Base-by-base conservation (phyloP, 2,888 invertebrate genomes). In the Biston betularia region DNA sequence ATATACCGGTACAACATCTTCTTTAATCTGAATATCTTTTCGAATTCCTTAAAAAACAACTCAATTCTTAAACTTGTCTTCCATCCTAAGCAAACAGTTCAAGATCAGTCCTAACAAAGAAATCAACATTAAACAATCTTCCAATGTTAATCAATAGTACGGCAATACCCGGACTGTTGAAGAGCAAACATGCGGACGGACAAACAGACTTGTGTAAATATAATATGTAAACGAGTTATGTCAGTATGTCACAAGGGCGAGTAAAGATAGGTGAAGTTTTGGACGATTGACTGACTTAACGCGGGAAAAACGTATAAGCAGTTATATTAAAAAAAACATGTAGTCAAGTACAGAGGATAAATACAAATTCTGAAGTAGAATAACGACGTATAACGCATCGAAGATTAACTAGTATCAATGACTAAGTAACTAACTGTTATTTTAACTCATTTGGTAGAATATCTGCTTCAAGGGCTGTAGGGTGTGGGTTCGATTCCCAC, bases 231-330 rank as follows among this genome's bases (percentile, higher is more conserved):
- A 70, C 62, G 48, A 33, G 46, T 53, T 56, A 62, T 58, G 70
- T 67, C 67, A 70, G 66, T 67, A 58, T 70, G 72, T 69, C 70
- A 72, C 70, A 59, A 68, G 65, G 70, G 33, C 63, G 63, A 53
- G 46, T n/a, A 44, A n/a, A 54, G 61, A 42, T 44, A 15, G 54
- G 46, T 38, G 61, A 54, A 46, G 54, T 54, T 48, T 46, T 40
- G 38, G 24, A 12, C 24, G n/a, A 52, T 15, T 52, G 50, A 49
- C 34, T 12, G 6, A 24, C 10, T 56, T 35, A 14, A 50, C 1
- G 14, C 35, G 8, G 34, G 33, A 49, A 11, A 34, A 7, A 50
- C 0, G 3, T 7, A 10, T 3, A 8, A 34, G 7, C n/a, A 42
- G 10, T 8, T 38, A 1, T 24, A 24, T 24, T 24, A 24, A 3